Evolutionary conservation across 1,140 invertebrate species (phyloP), one percentile per base, ranked within the genome.

Genomic region (Anoplophora glabripennis): DNA sequence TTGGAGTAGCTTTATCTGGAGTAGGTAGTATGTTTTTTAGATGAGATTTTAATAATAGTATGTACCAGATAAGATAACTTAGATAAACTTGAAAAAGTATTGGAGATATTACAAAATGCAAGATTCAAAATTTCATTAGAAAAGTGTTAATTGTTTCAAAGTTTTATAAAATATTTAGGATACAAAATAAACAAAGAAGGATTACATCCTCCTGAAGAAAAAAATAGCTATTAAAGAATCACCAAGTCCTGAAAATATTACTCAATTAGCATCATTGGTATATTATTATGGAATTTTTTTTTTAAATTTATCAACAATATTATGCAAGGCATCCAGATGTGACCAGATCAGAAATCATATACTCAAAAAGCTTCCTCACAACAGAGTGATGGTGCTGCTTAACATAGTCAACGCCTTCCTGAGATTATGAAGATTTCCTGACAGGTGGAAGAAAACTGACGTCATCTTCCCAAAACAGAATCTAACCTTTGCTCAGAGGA

Each of bases 1-100:
- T 79, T 67, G 78, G 80, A 2, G 70, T 81, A 7, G 68, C 71
- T 21, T 66, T 76, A 7, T 9, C 34, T 21, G 70, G 69, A 1
- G n/a, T n/a, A n/a, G n/a, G 64, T 72, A 12, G 66, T 65, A 7
- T 59, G 65, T 34, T 65, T 72, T 48, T 49, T 77, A 3, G 73
- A 77, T 46, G 73, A 77, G 40, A 70, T 78, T 8, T 15, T 40
- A n/a, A 40, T 40, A n/a, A 40, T 8, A 8, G 38, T 2, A 28
- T 28, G 21, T 28, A 28, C 3, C 5, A 28, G 21, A 28, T 5
- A 28, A 28, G 21, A 28, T 5, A 2, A 28, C 21, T 28, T 28
- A 28, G 21, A 28, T 3, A 28, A 28, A 5, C 21, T 5, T 3
- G 21, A 28, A 28, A 28, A 28, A 28, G 21, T 28, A 28, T 28